Percentiles rank a stretch among this genome's conserved stretches.
Evolutionary conservation across 2,113 vertebrate species (phyloP).

Genomic region (Kryptolebias marmoratus): DNA sequence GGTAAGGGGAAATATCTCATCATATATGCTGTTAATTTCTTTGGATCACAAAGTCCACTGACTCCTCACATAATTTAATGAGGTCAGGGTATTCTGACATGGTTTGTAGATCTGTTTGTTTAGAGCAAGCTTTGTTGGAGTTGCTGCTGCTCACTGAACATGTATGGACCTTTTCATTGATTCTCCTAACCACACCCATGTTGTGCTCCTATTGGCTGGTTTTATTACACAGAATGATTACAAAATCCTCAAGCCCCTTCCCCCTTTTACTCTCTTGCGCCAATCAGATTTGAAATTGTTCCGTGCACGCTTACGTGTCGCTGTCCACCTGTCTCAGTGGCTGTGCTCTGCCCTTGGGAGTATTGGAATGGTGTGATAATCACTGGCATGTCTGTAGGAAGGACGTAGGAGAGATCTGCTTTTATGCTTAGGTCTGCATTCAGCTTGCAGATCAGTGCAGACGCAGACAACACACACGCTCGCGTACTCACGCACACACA

Average conservation of each 20-base stretch:
- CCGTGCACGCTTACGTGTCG: not conserved
- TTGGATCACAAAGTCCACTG: not conserved
- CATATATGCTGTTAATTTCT: not conserved
- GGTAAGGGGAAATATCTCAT: conserved; percentile 71
- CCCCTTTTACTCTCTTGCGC: conserved; percentile 20
- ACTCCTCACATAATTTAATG: conserved; percentile 1
- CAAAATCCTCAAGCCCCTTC: conserved; percentile 33
- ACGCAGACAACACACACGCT: conserved; percentile 19
- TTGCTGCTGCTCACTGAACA: conserved; percentile 13
- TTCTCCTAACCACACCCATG: not conserved
- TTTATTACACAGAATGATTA: conserved; percentile 31
- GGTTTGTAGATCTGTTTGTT: no score
- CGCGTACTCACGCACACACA: conserved; percentile 30
- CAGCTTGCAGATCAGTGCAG: conserved; percentile 58
- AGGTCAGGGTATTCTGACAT: not conserved
- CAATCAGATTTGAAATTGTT: conserved; percentile 32
- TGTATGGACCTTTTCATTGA: conserved; percentile 33
- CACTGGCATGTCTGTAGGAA: conserved; percentile 59
- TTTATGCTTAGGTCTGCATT: conserved; percentile 80
- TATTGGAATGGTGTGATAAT: conserved; percentile 59
- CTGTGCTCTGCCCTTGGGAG: conserved; percentile 45
- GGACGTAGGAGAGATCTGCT: conserved; percentile 68
- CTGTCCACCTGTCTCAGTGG: conserved; percentile 47
- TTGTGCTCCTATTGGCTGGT: conserved; percentile 41
- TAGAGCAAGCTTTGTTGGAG: no score